A percentile compares a stretch with the other conserved stretches of the same genome.
Evolutionary conservation across 1,140 invertebrate genomes (phyloP).

Genomic region (Aphis craccivora): DNA sequence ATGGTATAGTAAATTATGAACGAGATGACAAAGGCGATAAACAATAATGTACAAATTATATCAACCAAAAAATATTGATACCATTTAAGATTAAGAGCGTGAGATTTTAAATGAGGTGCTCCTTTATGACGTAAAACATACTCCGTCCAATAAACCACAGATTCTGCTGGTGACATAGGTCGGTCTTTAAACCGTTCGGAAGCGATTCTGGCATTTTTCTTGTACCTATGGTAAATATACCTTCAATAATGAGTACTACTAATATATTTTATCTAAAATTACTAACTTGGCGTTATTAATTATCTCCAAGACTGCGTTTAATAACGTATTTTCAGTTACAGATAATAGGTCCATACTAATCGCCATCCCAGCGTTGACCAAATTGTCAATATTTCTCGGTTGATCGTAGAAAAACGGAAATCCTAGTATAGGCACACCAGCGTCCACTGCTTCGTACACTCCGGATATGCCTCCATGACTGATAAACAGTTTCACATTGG

Average conservation of each 20-base stretch:
- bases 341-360: neutral
- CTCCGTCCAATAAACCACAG: too few species aligned
- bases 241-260: too few species aligned
- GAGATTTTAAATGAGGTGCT: neutral
- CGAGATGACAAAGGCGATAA: neutral
- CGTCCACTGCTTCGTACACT: neutral
- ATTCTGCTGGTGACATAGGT: too few species aligned
- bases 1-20: neutral
- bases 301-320: neutral
- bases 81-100: neutral
- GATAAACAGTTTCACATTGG: neutral
- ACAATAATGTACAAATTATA: neutral
- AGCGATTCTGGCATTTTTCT: too few species aligned
- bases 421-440: neutral
- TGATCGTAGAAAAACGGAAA: neutral
- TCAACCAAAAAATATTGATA: neutral
- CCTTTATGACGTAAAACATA: neutral
- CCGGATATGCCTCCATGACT: neutral
- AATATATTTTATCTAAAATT: too few species aligned
- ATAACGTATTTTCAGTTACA: neutral
- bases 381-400: neutral
- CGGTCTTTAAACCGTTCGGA: too few species aligned
- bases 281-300: too few species aligned
- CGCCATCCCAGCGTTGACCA: neutral
- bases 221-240: neutral